phyloP scores from a whole-genome alignment of 1,140 invertebrate genomes.

The Cydia splendana region DNA sequence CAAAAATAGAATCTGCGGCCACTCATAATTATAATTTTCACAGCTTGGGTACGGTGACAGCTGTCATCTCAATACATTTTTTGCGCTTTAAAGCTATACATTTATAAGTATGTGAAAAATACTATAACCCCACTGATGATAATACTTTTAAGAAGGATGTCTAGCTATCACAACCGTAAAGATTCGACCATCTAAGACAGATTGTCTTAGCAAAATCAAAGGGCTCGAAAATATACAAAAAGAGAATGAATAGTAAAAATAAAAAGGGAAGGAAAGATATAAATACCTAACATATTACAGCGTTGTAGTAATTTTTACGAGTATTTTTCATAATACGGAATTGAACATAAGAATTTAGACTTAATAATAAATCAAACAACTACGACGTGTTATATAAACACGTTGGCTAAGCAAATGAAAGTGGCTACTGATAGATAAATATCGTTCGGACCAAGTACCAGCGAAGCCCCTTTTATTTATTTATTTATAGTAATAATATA shows the following conservation, averaged over 20 bases:
- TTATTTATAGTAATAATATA: background rate
- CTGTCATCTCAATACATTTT: too few relatives aligned
- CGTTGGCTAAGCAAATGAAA: conserved; percentile 39
- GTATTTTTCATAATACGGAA: background rate
- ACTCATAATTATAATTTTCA: too few relatives aligned
- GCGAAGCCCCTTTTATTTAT: background rate
- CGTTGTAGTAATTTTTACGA: background rate
- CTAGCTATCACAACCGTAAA: too few relatives aligned
- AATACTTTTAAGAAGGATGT: too few relatives aligned
- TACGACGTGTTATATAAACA: conserved; percentile 38
- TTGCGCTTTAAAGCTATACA: too few relatives aligned
- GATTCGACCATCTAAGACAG: too few relatives aligned
- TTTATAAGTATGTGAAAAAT: too few relatives aligned
- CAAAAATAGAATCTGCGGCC: too few relatives aligned
- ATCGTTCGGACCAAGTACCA: background rate
- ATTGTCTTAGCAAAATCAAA: background rate
- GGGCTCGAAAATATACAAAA: background rate
- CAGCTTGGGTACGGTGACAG: too few relatives aligned
- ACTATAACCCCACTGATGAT: too few relatives aligned
- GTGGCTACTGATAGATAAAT: conserved; percentile 44
- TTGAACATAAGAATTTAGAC: conserved; percentile 32
- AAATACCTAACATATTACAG: background rate
- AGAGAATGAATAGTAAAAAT: background rate
- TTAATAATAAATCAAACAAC: conserved; percentile 34
- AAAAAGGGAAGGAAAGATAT: background rate